Percentiles rank a stretch among this genome's conserved stretches.
phyloP scores from a whole-genome alignment of 2,113 vertebrate genomes.

The Papio anubis region DNA sequence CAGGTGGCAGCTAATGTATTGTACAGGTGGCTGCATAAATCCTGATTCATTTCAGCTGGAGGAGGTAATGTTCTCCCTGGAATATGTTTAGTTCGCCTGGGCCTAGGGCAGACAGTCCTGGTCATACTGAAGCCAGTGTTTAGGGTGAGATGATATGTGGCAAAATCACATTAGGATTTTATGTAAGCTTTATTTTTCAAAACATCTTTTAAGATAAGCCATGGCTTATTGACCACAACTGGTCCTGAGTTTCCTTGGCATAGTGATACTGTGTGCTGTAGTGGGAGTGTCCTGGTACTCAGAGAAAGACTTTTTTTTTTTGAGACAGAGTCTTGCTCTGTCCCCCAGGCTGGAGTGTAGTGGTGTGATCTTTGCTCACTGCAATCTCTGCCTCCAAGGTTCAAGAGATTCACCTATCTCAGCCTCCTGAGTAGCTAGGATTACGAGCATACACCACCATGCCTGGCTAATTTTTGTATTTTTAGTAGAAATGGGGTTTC shows the following conservation, averaged over 20 bases:
- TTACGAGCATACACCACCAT: too few species aligned
- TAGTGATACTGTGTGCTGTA: not conserved
- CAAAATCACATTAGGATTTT: not conserved
- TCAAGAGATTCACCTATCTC: too few species aligned
- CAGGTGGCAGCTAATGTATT: slow-evolving; percentile 53
- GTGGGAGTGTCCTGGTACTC: not conserved
- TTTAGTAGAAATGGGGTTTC: too few species aligned
- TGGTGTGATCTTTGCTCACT: too few species aligned
- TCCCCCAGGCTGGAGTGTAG: too few species aligned
- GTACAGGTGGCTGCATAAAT: slow-evolving; percentile 61
- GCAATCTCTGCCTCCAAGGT: too few species aligned
- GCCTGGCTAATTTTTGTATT: too few species aligned
- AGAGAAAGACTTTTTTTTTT: too few species aligned
- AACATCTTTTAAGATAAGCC: not conserved
- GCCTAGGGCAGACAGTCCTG: not conserved
- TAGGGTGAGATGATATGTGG: not conserved
- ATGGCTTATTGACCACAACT: not conserved
- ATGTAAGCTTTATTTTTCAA: not conserved
- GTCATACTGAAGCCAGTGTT: not conserved
- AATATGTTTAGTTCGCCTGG: not conserved
- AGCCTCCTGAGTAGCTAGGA: too few species aligned
- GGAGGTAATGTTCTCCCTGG: not conserved
- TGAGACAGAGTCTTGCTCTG: too few species aligned
- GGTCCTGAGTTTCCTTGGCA: not conserved
- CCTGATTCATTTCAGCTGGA: slow-evolving; percentile 48